Conservation (phyloP, 2,797 vertebrate species). For the Sebastes ruberrimus region DNA sequence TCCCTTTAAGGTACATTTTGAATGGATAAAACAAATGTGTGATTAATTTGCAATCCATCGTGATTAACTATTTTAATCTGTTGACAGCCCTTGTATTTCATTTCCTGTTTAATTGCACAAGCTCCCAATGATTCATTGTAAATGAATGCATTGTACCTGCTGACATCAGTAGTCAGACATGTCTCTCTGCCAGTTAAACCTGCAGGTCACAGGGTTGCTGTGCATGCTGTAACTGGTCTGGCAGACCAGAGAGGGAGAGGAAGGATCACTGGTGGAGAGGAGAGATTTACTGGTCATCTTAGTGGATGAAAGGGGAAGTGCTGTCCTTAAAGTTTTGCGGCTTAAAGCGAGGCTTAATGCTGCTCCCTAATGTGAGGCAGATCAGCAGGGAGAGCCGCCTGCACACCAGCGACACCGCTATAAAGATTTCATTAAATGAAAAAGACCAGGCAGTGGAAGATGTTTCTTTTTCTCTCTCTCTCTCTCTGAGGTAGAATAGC, state of each 20-base stretch:
- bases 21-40: no score
- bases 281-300: constrained; percentile 34
- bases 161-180: not conserved
- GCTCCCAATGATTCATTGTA: constrained; percentile 37
- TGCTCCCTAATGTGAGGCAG: constrained; percentile 27
- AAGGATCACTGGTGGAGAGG: constrained; percentile 9
- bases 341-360: constrained; percentile 51
- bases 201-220: not conserved
- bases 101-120: not conserved
- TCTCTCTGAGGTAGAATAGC: not conserved
- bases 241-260: not conserved
- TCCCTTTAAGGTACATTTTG: no score
- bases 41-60: no score
- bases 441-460: constrained; percentile 1
- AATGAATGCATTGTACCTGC: constrained; percentile 4
- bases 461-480: constrained; percentile 4
- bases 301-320: constrained; percentile 56
- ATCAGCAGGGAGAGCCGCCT: constrained; percentile 22
- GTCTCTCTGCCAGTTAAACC: constrained; percentile 11
- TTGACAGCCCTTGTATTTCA: not conserved
- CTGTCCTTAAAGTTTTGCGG: constrained; percentile 44
- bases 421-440: constrained; percentile 39
- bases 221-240: constrained; percentile 13
- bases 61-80: no score
- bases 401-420: constrained; percentile 12